These are phyloP conservation scores for Tineola bisselliella DNA, from an alignment of 2,888 invertebrate genomes.

Conservation along the genomic window DNA sequence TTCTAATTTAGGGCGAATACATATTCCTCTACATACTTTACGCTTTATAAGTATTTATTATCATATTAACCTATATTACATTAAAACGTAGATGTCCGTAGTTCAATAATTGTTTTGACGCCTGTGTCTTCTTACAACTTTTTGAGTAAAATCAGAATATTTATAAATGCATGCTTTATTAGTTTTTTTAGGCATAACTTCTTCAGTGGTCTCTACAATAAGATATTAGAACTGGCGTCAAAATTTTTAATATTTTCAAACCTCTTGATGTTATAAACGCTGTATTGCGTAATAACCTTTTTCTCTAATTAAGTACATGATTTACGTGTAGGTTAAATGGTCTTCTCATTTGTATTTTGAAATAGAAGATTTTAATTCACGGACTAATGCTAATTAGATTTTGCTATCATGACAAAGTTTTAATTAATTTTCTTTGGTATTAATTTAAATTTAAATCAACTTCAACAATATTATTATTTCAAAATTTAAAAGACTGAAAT, in stretches of 20 bases:
- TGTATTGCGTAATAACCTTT: background rate
- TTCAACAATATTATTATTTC: background rate
- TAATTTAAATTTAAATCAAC: background rate
- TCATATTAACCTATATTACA: background rate
- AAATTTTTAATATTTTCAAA: too few relatives aligned
- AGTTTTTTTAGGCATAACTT: too few relatives aligned
- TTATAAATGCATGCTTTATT: too few relatives aligned
- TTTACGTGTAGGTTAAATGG: background rate
- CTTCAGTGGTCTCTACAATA: too few relatives aligned
- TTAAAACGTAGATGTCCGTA: background rate
- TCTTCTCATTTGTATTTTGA: background rate
- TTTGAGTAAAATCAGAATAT: background rate
- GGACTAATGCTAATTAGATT: too few relatives aligned
- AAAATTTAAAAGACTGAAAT: background rate
- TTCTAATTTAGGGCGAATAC: background rate
- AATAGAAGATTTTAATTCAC: too few relatives aligned
- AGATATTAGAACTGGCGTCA: too few relatives aligned
- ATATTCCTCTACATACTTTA: background rate
- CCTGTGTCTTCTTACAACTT: background rate
- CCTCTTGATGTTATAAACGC: too few relatives aligned
- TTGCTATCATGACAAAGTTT: too few relatives aligned
- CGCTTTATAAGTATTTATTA: too few relatives aligned
- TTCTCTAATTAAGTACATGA: background rate
- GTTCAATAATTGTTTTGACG: background rate
- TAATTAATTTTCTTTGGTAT: too few relatives aligned